Base-by-base conservation (phyloP, 2,113 vertebrate species). In the Charina bottae region DNA sequence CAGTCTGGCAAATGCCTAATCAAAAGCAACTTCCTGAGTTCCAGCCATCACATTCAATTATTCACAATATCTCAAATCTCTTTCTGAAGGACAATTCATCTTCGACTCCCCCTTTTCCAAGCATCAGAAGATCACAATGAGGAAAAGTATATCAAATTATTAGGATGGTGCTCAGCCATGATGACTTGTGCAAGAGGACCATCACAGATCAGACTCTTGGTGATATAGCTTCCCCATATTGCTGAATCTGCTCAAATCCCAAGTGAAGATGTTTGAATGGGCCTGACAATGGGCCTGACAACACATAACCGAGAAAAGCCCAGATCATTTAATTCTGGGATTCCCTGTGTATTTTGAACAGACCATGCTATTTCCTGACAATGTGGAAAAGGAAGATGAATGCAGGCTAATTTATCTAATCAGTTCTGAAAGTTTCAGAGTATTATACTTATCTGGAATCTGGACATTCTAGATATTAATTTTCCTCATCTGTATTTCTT, bases 11-110 rank as follows among this genome's bases (percentile, higher is more conserved):
- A 4, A 85, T 33, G 28, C 26, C 33, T 88, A 72, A 78, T 87
- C 28, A 91, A 42, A 72, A 88, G 58, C 68, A 83, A 53, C 12
- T 37, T 10, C 28, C 28, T 53, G n/a, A 24, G 37, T 64, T 21
- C 58, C 6, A 54, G 78, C 56, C 24, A 83, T 49, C 55, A 15
- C 21, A 83, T 83, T 88, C 54, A 88, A 42, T 68, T 83, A 11
- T 42, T 5, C 87, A 55, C 15, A 91, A 49, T 78, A 59, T 83
- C 19, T 13, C 49, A n/a, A 55, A 19, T 91, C 19, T 26, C 10
- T 83, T 88, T 88, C 9, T 23, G 86, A 91, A 88, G 87, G 37
- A 86, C 83, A 42, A 83, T 21, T 88, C 64, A 59, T 5, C 54
- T 49, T 54, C 55, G 59, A 33, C 15, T 28, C 19, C 37, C 26